These are phyloP conservation scores for Pristionchus japonicus DNA, from an alignment of 2,888 invertebrate species.

Conservation along the genomic window DNA sequence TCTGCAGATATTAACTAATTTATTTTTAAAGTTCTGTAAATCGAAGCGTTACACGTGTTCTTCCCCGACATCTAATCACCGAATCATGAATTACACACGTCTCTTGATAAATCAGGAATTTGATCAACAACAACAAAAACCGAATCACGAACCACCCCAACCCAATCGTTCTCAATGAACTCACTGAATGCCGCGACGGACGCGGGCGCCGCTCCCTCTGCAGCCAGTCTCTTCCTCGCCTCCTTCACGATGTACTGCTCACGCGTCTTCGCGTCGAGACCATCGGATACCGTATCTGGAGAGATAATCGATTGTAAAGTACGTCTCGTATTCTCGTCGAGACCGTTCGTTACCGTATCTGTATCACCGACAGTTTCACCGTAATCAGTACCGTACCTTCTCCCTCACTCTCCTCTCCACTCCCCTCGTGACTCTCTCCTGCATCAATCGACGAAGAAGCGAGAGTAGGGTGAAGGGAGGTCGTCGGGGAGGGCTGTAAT, in stretches of 20 bases:
- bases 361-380: conserved; percentile 5
- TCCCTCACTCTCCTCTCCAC: not conserved
- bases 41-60: no score
- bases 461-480: not conserved
- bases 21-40: no score
- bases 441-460: not conserved
- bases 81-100: no score
- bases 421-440: not conserved
- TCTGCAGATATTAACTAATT: no score
- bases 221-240: conserved; percentile 11
- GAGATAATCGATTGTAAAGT: not conserved
- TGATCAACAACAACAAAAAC: no score
- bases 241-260: conserved; percentile 37
- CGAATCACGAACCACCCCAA: no score
- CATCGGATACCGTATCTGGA: not conserved
- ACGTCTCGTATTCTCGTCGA: no score
- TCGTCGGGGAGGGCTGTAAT: not conserved
- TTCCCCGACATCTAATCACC: no score
- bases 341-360: not conserved
- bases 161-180: no score
- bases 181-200: not conserved
- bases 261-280: not conserved
- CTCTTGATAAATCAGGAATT: no score
- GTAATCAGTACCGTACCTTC: no score
- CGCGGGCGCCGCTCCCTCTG: conserved; percentile 40